Percentiles rank a stretch among this genome's conserved stretches.
Conservation (phyloP, 2,113 vertebrate genomes). For the Gadus macrocephalus region DNA sequence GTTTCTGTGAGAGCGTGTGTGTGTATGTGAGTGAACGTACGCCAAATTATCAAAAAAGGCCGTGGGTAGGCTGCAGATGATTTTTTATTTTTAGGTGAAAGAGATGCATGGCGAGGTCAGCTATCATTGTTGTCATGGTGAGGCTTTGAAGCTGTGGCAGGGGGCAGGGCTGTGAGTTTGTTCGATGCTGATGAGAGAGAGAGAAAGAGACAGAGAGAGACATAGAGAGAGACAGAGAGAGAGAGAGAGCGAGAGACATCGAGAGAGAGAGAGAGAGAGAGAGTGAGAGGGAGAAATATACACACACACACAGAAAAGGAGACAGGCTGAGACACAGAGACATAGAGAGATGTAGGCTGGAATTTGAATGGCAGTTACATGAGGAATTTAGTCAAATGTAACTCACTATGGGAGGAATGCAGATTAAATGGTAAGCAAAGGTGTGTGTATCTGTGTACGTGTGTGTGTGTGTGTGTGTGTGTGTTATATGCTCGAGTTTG, state of each 20-base stretch:
- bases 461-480: conserved; percentile 1
- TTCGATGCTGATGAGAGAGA: conserved; percentile 25
- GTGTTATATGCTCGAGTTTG: neutral
- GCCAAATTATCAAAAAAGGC: neutral
- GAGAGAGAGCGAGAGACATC: neutral
- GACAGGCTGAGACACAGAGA: conserved; percentile 8
- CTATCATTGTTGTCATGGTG: conserved; percentile 18
- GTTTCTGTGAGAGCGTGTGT: neutral
- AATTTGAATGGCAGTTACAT: neutral
- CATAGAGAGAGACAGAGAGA: conserved; percentile 11
- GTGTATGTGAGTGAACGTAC: neutral
- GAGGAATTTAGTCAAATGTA: neutral
- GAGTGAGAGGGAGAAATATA: neutral
- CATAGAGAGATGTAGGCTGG: conserved; percentile 10
- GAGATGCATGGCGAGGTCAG: conserved; percentile 25
- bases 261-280: conserved; percentile 1
- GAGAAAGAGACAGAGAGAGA: neutral
- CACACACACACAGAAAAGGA: neutral
- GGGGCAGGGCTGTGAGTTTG: conserved; percentile 27
- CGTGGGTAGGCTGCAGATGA: too few relatives aligned
- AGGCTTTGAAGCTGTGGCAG: conserved; percentile 19
- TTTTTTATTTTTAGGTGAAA: neutral
- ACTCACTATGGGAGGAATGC: conserved; percentile 65
- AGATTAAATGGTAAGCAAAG: conserved; percentile 76
- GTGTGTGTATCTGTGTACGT: neutral